Evolutionary conservation across 2,888 invertebrate species (phyloP).

Genomic region (Idaea biselata): DNA sequence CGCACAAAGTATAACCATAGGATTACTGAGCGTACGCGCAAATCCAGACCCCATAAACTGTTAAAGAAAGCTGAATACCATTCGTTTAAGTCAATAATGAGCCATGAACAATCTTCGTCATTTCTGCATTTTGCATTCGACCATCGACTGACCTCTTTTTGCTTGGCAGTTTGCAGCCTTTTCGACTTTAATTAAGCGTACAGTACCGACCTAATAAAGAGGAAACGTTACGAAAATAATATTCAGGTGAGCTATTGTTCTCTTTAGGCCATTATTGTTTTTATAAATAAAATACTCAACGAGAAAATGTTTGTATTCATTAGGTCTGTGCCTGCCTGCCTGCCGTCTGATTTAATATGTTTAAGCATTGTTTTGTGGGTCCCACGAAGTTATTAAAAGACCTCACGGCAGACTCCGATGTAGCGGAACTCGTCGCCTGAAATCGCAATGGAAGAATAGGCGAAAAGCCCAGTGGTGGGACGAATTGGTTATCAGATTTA

Average conservation of each 20-base stretch:
- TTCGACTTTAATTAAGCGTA: conserved; percentile 63
- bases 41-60: conserved; percentile 45
- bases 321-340: too few species aligned
- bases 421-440: too few species aligned
- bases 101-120: conserved; percentile 72
- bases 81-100: conserved; percentile 73
- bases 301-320: background rate
- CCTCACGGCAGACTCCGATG: too few species aligned
- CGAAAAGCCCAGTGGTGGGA: too few species aligned
- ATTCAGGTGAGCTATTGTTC: conserved; percentile 63
- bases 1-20: background rate
- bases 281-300: conserved; percentile 30
- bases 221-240: conserved; percentile 64
- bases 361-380: too few species aligned
- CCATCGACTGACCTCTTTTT: conserved; percentile 61
- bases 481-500: too few species aligned
- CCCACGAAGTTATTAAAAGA: too few species aligned
- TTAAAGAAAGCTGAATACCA: conserved; percentile 55
- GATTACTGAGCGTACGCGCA: background rate
- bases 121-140: conserved; percentile 64
- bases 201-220: conserved; percentile 50
- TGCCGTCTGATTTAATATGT: too few species aligned
- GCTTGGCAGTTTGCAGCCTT: conserved; percentile 62
- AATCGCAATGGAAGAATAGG: too few species aligned
- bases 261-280: conserved; percentile 55